A percentile compares a stretch with the other conserved stretches of the same genome.
Conservation (phyloP, 2,113 vertebrate genomes). For the Fulmarus glacialis region DNA sequence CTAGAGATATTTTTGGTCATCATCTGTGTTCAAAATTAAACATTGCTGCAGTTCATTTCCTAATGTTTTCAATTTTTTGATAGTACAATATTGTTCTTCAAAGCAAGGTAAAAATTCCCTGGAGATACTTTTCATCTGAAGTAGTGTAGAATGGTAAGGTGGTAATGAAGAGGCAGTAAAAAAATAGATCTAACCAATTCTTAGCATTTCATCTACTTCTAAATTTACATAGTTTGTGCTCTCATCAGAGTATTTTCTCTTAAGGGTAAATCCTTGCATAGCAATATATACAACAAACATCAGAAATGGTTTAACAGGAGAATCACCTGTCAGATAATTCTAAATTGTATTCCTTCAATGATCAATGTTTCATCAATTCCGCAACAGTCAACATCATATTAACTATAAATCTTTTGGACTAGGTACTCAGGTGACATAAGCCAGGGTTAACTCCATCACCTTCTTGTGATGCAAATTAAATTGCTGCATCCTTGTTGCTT, state of each 20-base stretch:
- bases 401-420: not conserved
- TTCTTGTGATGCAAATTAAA: not conserved
- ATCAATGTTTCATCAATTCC: not conserved
- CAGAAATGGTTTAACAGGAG: not conserved
- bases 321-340: not conserved
- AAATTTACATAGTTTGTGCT: not conserved
- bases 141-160: not conserved
- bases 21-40: not conserved
- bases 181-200: not conserved
- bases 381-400: not conserved
- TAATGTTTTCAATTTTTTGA: not conserved
- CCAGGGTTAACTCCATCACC: not conserved
- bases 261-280: not conserved
- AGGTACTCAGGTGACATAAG: not conserved
- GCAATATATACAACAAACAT: not conserved
- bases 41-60: not conserved
- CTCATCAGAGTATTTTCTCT: not conserved
- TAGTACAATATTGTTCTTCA: not conserved
- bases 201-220: not conserved
- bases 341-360: not conserved
- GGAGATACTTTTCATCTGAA: not conserved
- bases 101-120: not conserved
- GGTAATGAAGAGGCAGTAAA: not conserved
- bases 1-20: not conserved
- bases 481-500: slow-evolving; percentile 27